Base-by-base conservation (phyloP, 1,140 invertebrate species). In the Drosophila rufa region DNA sequence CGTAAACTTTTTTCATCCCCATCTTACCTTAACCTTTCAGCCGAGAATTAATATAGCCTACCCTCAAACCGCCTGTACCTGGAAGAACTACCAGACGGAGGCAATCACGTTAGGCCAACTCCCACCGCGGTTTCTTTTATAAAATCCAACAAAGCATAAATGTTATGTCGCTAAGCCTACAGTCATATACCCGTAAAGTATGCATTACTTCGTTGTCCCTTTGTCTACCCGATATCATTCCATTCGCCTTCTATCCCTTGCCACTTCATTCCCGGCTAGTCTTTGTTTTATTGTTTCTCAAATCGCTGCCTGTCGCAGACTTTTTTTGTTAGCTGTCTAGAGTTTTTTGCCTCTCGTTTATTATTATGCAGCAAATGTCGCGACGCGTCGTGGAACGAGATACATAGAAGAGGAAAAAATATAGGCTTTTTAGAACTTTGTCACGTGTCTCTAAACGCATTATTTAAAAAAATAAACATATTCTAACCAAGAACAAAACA, bases 61-160 rank as follows among this genome's bases (percentile, higher is more conserved):
- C 45, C 40, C 36, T 19, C 27, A 50, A 27, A 14, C 51, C 38
- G 3, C 30, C 36, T 42, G 36, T 55, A 79, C 51, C 60, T 56
- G 66, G 30, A 25, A 11, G 69, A 78, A 79, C 75, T 79, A 79
- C 40, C 76, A 79, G 75, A 64, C 58, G 71, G 27, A 71, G 75
- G 58, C 75, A 79, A 79, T 79, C 51, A 53, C 51, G 61, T 66
- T 38, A 43, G 57, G 51, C 53, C 48, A 30, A 33, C 22, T 8
- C 19, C 45, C 53, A 30, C 19, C 42, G 27, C 11, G 70, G 45
- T 45, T 66, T 48, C 62, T 68, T 56, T 59, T 69, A 69, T 33
- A 77, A 77, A 77, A 78, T 78, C 75, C 74, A 78, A 78, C 74
- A 76, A 71, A 79, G 58, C 75, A 79, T 79, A 79, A 79, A 79